Base-by-base conservation (phyloP, 2,888 invertebrate genomes). In the Sphinx pinastri region DNA sequence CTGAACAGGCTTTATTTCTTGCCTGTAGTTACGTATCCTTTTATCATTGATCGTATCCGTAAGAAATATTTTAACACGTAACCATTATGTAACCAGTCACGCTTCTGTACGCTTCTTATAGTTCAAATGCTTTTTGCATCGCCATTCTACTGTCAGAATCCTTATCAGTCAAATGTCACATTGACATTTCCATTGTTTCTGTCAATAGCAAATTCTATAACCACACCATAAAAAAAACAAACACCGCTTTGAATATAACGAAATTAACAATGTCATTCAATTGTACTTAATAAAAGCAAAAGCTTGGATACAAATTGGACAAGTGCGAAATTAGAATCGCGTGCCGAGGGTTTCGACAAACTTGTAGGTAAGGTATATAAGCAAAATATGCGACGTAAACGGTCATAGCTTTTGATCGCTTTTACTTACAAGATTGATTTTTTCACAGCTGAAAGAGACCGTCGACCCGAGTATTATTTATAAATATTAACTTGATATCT, bases 71-170 rank as follows among this genome's bases (percentile, higher is more conserved):
- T 45, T 45, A 11, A 12, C 12, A 63, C 47, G 63, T 19, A 49
- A 63, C 12, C 3, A 19, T 63, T 63, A 63, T 13, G 13, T 25
- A 49, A 60, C 47, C 4, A 16, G 47, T 47, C 47, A 47, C 1
- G 60, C 60, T 60, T 16, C 45, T 60, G 45, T 16, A 47, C 16
- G 16, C 11, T 60, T 60, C 47, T 60, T 11, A 47, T 45, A 60
- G 60, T 63, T 63, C 63, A 12, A 63, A 63, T 7, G 63, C 63
- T 63, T 63, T 49, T 47, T 49, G 16, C 47, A 49, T 19, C 63
- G 19, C 19, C 49, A 63, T 47, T 63, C n/a, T 47, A 60, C 25
- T 49, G 13, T 25, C 25, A 25, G 25, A 25, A 55, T 55, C 38
- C 8, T 38, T 55, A 11, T 4, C 19, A 8, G 19, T 11, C 4